These are phyloP conservation scores for Gracilinanus agilis DNA, from an alignment of 2,113 vertebrate genomes.

Conservation along the genomic window DNA sequence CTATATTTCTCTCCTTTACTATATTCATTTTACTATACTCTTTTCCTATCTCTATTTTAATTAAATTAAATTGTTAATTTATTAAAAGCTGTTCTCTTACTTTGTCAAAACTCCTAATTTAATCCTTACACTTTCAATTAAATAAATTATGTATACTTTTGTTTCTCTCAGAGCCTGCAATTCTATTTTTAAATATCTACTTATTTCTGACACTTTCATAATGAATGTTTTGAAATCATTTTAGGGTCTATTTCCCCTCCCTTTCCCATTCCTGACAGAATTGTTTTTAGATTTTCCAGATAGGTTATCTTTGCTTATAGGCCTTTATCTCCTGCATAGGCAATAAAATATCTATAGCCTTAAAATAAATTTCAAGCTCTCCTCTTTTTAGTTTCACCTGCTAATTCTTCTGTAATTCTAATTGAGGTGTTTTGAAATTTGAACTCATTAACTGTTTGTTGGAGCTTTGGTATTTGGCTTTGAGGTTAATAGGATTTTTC, in stretches of 20 bases:
- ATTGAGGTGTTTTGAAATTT: not conserved
- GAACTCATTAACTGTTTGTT: not conserved
- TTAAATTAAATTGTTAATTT: too few species aligned
- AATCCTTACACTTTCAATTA: too few species aligned
- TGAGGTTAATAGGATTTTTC: not conserved
- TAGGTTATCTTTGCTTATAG: not conserved
- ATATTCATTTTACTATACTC: too few species aligned
- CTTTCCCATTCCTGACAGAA: not conserved
- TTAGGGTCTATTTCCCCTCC: not conserved
- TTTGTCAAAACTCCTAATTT: too few species aligned
- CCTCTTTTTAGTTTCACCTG: not conserved
- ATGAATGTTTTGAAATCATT: not conserved
- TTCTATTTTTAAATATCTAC: too few species aligned
- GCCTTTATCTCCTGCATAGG: not conserved
- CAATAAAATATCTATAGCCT: not conserved
- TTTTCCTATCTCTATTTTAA: too few species aligned
- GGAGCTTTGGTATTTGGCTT: not conserved
- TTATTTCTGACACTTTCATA: not conserved
- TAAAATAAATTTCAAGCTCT: not conserved
- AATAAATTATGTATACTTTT: too few species aligned
- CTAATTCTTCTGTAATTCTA: not conserved
- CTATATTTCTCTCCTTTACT: too few species aligned
- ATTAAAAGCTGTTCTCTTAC: too few species aligned
- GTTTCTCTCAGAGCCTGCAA: too few species aligned
- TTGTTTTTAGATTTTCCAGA: not conserved